Conservation (phyloP, 2,797 vertebrate genomes). For the Synaphobranchus kaupii region DNA sequence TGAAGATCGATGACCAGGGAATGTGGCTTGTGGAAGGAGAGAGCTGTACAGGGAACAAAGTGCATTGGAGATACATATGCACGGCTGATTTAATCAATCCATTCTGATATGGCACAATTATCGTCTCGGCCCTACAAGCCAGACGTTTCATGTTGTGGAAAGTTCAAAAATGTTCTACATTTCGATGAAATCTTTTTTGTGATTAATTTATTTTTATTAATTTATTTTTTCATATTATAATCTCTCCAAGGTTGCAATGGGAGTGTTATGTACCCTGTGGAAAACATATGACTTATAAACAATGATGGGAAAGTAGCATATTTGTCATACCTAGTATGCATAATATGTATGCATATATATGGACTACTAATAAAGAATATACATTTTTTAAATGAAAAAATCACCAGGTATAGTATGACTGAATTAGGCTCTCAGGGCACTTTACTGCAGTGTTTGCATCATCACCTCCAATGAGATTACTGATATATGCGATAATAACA, state of each 20-base stretch:
- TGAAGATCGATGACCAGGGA: slow-evolving; percentile 85
- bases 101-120: not conserved
- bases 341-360: too few relatives aligned
- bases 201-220: not conserved
- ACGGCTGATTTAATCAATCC: not conserved
- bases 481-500: not conserved
- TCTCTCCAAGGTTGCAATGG: not conserved
- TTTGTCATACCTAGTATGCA: too few relatives aligned
- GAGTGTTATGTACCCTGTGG: not conserved
- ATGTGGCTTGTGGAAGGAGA: slow-evolving; percentile 78
- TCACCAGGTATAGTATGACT: not conserved
- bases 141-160: not conserved
- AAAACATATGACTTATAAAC: not conserved
- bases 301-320: not conserved
- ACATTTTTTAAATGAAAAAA: not conserved
- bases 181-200: not conserved
- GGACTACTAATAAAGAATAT: too few relatives aligned
- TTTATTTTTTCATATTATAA: not conserved
- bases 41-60: slow-evolving; percentile 58
- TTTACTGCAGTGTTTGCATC: not conserved
- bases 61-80: not conserved
- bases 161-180: not conserved
- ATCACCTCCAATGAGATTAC: not conserved
- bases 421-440: not conserved
- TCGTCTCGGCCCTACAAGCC: not conserved